Base-by-base conservation (phyloP, 2,888 invertebrate genomes). In the Macaria liturata region DNA sequence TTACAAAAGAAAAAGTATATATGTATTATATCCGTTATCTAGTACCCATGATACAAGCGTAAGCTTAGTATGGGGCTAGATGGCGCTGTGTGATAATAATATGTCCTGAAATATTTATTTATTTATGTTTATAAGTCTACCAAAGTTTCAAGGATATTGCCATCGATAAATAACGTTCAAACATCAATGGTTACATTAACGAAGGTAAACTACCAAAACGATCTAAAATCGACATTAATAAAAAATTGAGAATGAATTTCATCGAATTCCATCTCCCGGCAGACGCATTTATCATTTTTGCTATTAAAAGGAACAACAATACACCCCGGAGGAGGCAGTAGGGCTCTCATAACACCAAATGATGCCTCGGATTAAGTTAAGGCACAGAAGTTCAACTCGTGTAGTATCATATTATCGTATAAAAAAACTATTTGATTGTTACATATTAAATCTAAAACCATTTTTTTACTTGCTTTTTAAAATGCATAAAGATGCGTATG, bases 211-310 rank as follows among this genome's bases (percentile, higher is more conserved):
- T 52, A 55, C 49, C 57, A 52, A 20, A 62, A 44, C 54, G 47
- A 31, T 43, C 53, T 43, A 50, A 62, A 66, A 61, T 59, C 62
- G 61, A 70, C 63, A 65, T 50, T 61, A 46, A 72, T 70, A 70
- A 73, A 70, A 68, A 62, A 54, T 71, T 71, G 57, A 52, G 64
- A 68, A 70, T 73, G 61, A 77, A 76, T 78, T 78, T 72, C 64
- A 68, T 76, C 75, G 74, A 77, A 72, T 70, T 72, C 69, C 75
- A 76, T 74, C 71, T 86, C 86, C 84, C 86, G 65, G 75, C 74
- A 78, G 86, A 76, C 75, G 76, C 90, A 91, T 91, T 91, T 88
- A 90, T 91, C 91, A 91, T 91, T 89, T 91, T 86, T 80, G 88
- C 88, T 86, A 90, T 91, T 90, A 90, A 89, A 78, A 82, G 70